phyloP scores from a whole-genome alignment of 2,113 vertebrate species.

The Spizaetus ornatus region DNA sequence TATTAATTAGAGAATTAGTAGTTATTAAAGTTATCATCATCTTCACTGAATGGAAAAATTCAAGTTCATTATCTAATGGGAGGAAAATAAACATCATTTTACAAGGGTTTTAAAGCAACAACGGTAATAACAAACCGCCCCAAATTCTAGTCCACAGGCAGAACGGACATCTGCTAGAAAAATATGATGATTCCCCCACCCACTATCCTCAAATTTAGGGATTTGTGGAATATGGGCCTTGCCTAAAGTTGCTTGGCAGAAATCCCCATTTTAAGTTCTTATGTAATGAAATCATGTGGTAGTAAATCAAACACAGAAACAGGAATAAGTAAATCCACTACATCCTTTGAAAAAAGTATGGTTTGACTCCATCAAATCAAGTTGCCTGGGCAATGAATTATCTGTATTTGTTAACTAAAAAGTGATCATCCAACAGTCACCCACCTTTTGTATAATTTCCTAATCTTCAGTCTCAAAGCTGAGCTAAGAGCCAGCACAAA shows the following conservation, averaged over 20 bases:
- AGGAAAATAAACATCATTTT: constrained; percentile 43
- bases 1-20: constrained; percentile 13
- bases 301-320: constrained; percentile 72
- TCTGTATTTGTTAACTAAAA: constrained; percentile 43
- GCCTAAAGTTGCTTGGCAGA: constrained; percentile 64
- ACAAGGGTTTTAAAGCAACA: constrained; percentile 3
- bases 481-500: background rate
- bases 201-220: constrained; percentile 57
- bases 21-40: constrained; percentile 1
- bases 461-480: background rate
- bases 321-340: constrained; percentile 67
- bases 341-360: constrained; percentile 60
- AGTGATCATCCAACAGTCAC: background rate
- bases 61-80: constrained; percentile 20
- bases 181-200: constrained; percentile 43
- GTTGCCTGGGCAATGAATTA: constrained; percentile 47
- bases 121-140: background rate
- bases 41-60: constrained; percentile 15
- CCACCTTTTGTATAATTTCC: background rate
- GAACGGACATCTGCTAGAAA: constrained; percentile 61
- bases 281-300: constrained; percentile 73
- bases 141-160: constrained; percentile 9
- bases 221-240: constrained; percentile 56
- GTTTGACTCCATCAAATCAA: constrained; percentile 4
- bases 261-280: constrained; percentile 41